These are phyloP conservation scores for Tapirus indicus DNA, from an alignment of 2,797 vertebrate genomes.

Conservation along the genomic window DNA sequence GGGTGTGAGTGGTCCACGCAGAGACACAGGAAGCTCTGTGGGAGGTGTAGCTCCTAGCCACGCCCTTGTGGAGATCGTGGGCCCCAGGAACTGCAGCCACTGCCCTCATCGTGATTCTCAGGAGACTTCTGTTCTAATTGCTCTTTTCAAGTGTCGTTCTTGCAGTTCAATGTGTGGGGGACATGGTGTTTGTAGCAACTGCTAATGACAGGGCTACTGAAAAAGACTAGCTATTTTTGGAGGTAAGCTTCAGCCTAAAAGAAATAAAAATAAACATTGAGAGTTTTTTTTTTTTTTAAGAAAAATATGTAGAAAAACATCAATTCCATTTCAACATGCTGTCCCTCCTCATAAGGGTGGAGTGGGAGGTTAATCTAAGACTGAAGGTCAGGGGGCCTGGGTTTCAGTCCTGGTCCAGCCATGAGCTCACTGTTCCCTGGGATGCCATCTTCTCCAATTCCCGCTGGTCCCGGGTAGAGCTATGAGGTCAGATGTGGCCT, in stretches of 20 bases:
- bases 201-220: constrained; percentile 83
- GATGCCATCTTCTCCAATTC: not conserved
- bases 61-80: not conserved
- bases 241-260: constrained; percentile 78
- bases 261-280: constrained; percentile 80
- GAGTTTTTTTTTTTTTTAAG: constrained; percentile 4
- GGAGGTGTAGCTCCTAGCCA: not conserved
- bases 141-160: constrained; percentile 68
- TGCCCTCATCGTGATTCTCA: not conserved
- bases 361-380: not conserved
- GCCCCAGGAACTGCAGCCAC: not conserved
- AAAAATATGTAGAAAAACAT: constrained; percentile 64
- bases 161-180: constrained; percentile 46
- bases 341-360: not conserved
- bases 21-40: not conserved
- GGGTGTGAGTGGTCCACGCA: not conserved
- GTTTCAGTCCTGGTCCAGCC: too few species aligned
- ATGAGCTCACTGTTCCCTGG: not conserved
- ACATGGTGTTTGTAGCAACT: constrained; percentile 74
- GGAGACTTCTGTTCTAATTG: constrained; percentile 68
- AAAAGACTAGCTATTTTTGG: constrained; percentile 82
- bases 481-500: not conserved
- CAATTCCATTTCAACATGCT: constrained; percentile 30
- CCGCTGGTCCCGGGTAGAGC: not conserved
- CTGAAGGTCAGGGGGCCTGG: not conserved